Percentiles rank a stretch among this genome's conserved stretches.
Conservation (phyloP, 2,888 invertebrate species). For the Blera fallax region DNA sequence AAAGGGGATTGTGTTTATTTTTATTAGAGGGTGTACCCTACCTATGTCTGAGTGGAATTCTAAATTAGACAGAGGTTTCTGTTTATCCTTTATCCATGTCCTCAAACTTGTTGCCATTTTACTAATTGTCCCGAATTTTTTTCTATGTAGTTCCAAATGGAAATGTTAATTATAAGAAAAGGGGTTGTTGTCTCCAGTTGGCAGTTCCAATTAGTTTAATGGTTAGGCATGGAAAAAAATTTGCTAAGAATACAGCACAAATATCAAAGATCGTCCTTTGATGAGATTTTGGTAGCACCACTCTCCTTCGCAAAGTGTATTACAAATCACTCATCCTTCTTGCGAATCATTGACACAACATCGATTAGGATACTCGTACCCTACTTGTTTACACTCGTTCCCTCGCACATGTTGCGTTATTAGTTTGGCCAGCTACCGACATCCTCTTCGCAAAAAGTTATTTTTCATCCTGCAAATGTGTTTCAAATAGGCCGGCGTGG, state of each 20-base stretch:
- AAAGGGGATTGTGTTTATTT: not conserved
- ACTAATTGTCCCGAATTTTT: constrained; percentile 1
- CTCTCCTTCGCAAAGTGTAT: too few relatives aligned
- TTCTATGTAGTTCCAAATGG: not conserved
- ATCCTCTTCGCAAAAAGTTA: not conserved
- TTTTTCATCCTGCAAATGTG: not conserved
- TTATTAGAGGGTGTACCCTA: not conserved
- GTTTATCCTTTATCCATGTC: not conserved
- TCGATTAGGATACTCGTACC: not conserved
- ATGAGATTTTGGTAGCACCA: too few relatives aligned
- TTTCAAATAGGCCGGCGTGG: not conserved
- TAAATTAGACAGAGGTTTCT: constrained; percentile 6
- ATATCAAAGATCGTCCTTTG: too few relatives aligned
- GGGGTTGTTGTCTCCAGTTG: not conserved
- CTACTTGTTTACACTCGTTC: not conserved
- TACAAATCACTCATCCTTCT: not conserved
- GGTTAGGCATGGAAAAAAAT: not conserved
- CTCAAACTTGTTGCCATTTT: constrained; percentile 21
- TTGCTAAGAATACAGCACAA: too few relatives aligned
- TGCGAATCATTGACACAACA: not conserved
- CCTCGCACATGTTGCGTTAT: not conserved
- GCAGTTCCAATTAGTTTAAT: not conserved
- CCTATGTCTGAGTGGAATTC: not conserved
- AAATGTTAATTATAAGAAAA: not conserved
- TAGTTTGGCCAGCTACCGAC: not conserved